A percentile compares a stretch with the other conserved stretches of the same genome.
These are phyloP conservation scores for Papio anubis DNA, from an alignment of 2,113 vertebrate species.

Conservation along the genomic window DNA sequence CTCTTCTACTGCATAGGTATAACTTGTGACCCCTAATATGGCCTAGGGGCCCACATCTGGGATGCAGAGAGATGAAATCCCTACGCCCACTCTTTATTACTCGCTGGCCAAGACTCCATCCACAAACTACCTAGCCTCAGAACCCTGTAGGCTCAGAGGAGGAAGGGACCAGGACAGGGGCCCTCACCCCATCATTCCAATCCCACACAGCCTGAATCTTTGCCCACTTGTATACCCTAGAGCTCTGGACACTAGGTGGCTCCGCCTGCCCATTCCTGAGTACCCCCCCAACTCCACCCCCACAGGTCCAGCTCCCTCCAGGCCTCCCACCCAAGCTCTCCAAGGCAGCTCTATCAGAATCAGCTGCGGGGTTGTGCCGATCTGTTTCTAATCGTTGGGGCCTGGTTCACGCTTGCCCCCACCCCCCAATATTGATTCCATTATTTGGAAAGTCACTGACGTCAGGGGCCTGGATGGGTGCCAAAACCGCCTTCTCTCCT, in stretches of 20 bases:
- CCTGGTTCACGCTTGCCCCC: constrained; percentile 76
- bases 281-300: neutral
- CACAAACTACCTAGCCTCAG: neutral
- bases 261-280: constrained; percentile 32
- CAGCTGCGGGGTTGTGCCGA: constrained; percentile 76
- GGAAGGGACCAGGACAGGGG: neutral
- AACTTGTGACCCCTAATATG: neutral
- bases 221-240: neutral
- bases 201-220: neutral
- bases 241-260: constrained; percentile 25
- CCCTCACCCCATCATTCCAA: neutral
- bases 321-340: constrained; percentile 64
- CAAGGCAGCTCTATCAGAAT: constrained; percentile 78
- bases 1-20: neutral
- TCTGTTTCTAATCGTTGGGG: constrained; percentile 81
- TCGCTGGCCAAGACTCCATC: constrained; percentile 28
- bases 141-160: neutral
- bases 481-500: constrained; percentile 73
- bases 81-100: neutral
- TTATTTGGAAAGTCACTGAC: constrained; percentile 82
- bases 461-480: constrained; percentile 75
- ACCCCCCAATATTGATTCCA: constrained; percentile 80
- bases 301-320: constrained; percentile 63
- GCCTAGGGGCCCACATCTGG: neutral
- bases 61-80: neutral